Evolutionary conservation across 2,888 invertebrate species (phyloP).

Genomic region (Ptychoptera contaminata): DNA sequence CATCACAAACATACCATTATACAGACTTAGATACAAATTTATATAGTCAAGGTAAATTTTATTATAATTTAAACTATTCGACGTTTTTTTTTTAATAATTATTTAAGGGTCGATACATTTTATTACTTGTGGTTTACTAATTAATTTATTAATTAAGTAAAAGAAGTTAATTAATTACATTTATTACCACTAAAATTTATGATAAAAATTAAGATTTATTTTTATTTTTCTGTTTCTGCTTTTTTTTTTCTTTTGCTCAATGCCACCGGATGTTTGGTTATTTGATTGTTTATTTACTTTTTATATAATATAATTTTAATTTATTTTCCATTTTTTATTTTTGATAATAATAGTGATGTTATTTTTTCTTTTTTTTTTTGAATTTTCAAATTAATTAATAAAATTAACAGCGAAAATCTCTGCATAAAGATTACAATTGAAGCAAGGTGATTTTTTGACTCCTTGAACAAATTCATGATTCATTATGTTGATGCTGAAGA

Average conservation of each 20-base stretch:
- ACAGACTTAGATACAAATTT: conserved; percentile 30
- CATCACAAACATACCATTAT: conserved; percentile 19
- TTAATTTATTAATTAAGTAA: too few relatives aligned
- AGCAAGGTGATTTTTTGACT: neutral
- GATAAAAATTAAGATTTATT: too few relatives aligned
- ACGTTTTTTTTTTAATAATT: neutral
- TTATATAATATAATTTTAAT: neutral
- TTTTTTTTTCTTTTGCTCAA: conserved; percentile 2
- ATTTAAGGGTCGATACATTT: neutral
- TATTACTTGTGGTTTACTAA: too few relatives aligned
- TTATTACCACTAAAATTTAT: too few relatives aligned
- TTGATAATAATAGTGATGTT: neutral
- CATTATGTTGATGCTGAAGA: neutral
- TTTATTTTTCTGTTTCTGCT: too few relatives aligned
- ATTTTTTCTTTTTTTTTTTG: conserved; percentile 7
- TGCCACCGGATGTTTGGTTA: conserved; percentile 11
- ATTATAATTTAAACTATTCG: too few relatives aligned
- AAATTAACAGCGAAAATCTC: too few relatives aligned
- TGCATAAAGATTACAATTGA: neutral
- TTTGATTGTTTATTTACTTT: neutral
- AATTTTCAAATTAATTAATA: neutral
- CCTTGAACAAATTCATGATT: neutral
- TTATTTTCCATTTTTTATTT: neutral
- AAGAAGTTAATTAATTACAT: too few relatives aligned
- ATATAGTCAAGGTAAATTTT: conserved; percentile 24